These are phyloP conservation scores for Speoplatyrhinus poulsoni DNA, from an alignment of 2,113 vertebrate species.

Conservation along the genomic window DNA sequence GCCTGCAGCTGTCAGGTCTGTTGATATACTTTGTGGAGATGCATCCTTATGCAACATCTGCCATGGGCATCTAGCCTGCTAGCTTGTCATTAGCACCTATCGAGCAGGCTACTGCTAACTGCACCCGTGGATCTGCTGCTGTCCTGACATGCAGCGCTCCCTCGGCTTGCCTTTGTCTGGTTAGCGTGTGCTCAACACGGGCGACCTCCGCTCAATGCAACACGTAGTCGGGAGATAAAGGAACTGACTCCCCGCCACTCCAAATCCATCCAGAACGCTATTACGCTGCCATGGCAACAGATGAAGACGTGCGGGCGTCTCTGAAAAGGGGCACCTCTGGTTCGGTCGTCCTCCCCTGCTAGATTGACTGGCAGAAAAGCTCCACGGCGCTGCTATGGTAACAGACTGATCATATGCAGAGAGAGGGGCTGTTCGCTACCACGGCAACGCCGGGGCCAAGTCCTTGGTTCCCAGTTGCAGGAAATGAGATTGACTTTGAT, in stretches of 20 bases:
- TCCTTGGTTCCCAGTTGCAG: conserved; percentile 51
- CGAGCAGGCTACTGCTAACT: conserved; percentile 29
- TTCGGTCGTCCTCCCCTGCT: conserved; percentile 64
- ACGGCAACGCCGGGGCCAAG: conserved; percentile 58
- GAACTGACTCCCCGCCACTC: conserved; percentile 64
- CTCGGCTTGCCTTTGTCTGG: conserved; percentile 46
- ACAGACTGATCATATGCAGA: conserved; percentile 75
- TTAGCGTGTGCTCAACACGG: conserved; percentile 40
- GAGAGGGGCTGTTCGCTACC: conserved; percentile 59
- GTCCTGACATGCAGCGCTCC: conserved; percentile 44
- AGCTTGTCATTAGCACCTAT: conserved; percentile 41
- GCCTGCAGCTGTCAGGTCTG: no score
- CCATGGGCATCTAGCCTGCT: conserved; percentile 13
- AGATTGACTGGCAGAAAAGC: conserved; percentile 69
- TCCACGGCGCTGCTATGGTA: conserved; percentile 75
- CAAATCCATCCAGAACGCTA: conserved; percentile 66
- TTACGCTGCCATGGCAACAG: conserved; percentile 75
- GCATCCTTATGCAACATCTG: conserved; percentile 30
- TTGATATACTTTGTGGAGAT: conserved; percentile 6
- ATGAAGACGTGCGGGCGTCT: conserved; percentile 66
- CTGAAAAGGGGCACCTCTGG: conserved; percentile 59
- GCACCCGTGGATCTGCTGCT: conserved; percentile 19
- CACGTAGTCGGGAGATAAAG: conserved; percentile 61
- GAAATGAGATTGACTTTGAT: conserved; percentile 69
- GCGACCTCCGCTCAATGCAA: conserved; percentile 57